phyloP scores from a whole-genome alignment of 2,888 invertebrate species.

The Sminthurinus aureus region DNA sequence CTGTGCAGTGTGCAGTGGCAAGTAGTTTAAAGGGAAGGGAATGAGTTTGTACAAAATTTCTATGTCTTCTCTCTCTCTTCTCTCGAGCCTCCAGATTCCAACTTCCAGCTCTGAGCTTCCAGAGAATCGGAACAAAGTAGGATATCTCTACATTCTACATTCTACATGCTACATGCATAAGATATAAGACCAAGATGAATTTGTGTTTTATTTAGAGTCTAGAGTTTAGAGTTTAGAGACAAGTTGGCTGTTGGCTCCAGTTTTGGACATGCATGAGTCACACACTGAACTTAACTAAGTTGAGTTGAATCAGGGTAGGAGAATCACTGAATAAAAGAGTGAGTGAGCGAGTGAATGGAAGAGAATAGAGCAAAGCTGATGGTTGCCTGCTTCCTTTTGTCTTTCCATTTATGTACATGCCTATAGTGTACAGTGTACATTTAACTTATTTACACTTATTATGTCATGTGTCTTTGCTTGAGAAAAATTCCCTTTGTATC shows the following conservation, averaged over 20 bases:
- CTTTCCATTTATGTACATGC: not conserved
- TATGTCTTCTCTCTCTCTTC: too few relatives aligned
- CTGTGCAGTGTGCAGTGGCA: too few relatives aligned
- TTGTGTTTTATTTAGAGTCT: not conserved
- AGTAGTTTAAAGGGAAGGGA: too few relatives aligned
- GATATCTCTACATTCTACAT: not conserved
- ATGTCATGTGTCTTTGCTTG: not conserved
- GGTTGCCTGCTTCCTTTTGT: not conserved
- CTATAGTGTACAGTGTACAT: not conserved
- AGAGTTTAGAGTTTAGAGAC: too few relatives aligned
- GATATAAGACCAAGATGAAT: not conserved
- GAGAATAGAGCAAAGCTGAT: not conserved
- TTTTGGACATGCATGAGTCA: conserved; percentile 12
- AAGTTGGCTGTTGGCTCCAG: not conserved
- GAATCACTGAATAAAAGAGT: too few relatives aligned
- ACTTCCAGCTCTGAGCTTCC: not conserved
- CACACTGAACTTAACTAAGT: not conserved
- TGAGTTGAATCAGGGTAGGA: too few relatives aligned
- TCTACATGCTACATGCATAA: too few relatives aligned
- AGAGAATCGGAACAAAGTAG: too few relatives aligned
- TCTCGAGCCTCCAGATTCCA: not conserved
- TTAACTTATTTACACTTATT: conserved; percentile 13
- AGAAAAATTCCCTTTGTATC: conserved; percentile 2
- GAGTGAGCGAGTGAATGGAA: too few relatives aligned
- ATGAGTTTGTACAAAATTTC: too few relatives aligned